phyloP scores from a whole-genome alignment of 2,113 vertebrate genomes.

The Anser cygnoides region DNA sequence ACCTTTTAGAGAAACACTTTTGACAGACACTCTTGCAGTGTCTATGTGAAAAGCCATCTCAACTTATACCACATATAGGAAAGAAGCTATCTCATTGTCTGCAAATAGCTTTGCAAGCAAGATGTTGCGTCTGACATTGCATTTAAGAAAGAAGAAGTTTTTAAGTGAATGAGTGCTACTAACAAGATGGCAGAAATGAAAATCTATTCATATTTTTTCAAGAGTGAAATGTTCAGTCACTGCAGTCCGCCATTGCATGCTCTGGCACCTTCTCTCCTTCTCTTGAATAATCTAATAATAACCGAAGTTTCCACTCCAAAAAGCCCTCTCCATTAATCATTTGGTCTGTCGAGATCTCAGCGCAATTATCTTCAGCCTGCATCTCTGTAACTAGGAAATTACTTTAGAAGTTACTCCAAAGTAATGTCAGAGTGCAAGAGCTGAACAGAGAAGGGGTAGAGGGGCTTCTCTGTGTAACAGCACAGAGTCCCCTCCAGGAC shows the following conservation, averaged over 20 bases:
- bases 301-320: slow-evolving; percentile 55
- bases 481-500: neutral
- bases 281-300: slow-evolving; percentile 50
- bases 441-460: neutral
- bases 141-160: slow-evolving; percentile 10
- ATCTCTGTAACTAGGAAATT: slow-evolving; percentile 41
- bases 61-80: neutral
- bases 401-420: slow-evolving; percentile 37
- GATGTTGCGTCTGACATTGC: neutral
- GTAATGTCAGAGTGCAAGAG: neutral
- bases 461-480: neutral
- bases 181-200: slow-evolving; percentile 41
- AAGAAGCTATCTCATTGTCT: neutral
- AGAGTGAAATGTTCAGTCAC: neutral
- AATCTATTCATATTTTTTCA: slow-evolving; percentile 28
- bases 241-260: neutral
- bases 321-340: slow-evolving; percentile 56
- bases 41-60: neutral
- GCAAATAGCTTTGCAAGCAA: neutral
- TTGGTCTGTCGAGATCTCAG: slow-evolving; percentile 28
- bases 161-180: neutral
- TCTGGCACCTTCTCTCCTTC: slow-evolving; percentile 11
- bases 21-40: neutral
- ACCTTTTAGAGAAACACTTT: neutral
- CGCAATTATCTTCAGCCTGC: slow-evolving; percentile 51